Conservation (phyloP, 2,113 vertebrate species). For the Alosa alosa region DNA sequence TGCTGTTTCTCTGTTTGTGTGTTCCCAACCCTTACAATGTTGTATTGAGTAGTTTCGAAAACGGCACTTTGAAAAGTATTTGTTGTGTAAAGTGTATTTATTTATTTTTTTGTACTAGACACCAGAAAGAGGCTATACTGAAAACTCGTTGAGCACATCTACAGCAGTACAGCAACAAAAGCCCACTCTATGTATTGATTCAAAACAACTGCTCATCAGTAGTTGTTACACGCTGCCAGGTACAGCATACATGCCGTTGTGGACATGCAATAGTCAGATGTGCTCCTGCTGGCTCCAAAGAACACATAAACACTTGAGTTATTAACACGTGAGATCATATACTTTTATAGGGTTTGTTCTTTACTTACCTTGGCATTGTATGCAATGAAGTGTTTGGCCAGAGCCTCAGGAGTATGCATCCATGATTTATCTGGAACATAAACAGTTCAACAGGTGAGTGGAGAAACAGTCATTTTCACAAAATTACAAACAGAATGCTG, state of each 20-base stretch:
- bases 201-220: background rate
- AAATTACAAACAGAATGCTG: background rate
- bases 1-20: background rate
- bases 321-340: background rate
- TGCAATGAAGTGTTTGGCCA: conserved; percentile 96
- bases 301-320: background rate
- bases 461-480: background rate
- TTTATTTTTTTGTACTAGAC: background rate
- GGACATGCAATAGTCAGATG: background rate
- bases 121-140: background rate
- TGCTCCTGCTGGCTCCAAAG: background rate
- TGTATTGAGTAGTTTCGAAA: conserved; percentile 5
- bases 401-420: conserved; percentile 97
- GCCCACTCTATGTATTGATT: background rate
- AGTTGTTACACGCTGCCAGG: background rate
- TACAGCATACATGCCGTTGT: background rate
- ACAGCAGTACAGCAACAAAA: background rate
- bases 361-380: conserved; percentile 94
- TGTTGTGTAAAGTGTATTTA: background rate
- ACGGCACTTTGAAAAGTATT: background rate
- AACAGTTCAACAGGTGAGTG: conserved; percentile 19
- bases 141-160: background rate
- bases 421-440: conserved; percentile 92
- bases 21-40: background rate
- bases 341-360: background rate